Evolutionary conservation across 2,113 vertebrate species (phyloP).

Genomic region (Cephalopterus ornatus): DNA sequence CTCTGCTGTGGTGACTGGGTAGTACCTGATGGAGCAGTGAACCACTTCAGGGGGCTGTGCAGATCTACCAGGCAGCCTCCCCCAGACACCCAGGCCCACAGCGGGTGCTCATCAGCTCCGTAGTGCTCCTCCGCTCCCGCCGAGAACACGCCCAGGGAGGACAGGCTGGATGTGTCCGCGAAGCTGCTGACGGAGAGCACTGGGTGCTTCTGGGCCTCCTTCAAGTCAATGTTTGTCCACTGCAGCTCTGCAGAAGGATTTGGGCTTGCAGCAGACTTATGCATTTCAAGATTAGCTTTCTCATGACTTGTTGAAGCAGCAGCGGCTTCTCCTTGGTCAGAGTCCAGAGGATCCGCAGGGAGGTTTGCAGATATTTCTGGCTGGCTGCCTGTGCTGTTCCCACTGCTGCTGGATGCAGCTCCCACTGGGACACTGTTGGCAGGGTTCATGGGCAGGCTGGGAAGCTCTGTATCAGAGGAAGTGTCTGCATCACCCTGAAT

Average conservation of each 20-base stretch:
- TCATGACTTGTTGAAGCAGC: background rate
- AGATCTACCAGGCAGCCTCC: conserved; percentile 86
- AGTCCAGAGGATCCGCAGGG: background rate
- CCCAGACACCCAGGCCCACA: conserved; percentile 95
- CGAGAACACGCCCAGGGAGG: conserved; percentile 79
- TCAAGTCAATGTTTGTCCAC: conserved; percentile 94
- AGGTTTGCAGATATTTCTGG: background rate
- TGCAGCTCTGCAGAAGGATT: conserved; percentile 72
- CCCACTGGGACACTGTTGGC: background rate
- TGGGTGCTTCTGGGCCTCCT: conserved; percentile 77
- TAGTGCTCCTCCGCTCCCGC: conserved; percentile 83
- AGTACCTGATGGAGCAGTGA: conserved; percentile 79
- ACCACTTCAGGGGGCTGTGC: conserved; percentile 85
- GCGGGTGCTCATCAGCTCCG: conserved; percentile 75
- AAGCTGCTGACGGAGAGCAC: conserved; percentile 48
- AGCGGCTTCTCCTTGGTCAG: background rate
- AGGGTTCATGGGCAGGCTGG: background rate
- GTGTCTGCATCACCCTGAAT: conserved; percentile 75
- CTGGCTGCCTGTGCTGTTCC: background rate
- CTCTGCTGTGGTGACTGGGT: background rate
- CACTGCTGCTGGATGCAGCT: background rate
- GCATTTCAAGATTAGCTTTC: background rate
- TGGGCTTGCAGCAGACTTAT: background rate
- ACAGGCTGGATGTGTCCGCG: conserved; percentile 78
- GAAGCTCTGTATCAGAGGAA: conserved; percentile 73